Evolutionary conservation across 2,888 invertebrate species (phyloP), one percentile per base, ranked within the genome.

Genomic region (Argynnis bischoffii): DNA sequence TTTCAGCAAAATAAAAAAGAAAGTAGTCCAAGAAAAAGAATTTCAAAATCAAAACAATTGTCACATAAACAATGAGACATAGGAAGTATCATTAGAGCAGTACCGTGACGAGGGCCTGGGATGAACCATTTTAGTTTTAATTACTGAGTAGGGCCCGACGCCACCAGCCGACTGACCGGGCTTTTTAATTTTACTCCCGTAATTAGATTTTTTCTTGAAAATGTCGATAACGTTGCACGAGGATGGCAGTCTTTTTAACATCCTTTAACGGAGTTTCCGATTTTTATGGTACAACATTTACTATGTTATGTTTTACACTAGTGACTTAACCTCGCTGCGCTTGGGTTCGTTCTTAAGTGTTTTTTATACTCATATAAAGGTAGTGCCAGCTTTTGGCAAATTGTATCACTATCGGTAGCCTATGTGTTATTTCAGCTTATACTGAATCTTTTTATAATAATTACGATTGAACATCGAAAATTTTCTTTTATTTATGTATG

Each of bases 151-250:
- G 81, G 78, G 18, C 5, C 21, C 78, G 81, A 77, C 80, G 76
- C 75, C 67, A 68, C 66, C 79, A 76, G 78, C 74, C 76, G 75
- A 78, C 78, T 79, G 79, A 77, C 79, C 78, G 72, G 73, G 70
- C 75, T 75, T 80, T 86, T 86, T 87, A 83, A 88, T 87, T 87
- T 83, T 80, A 81, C 79, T 75, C 82, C 73, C 82, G 77, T 88
- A 86, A 88, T 88, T 87, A 88, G 83, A 86, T 85, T 85, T 85
- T 84, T 75, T 73, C 76, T 73, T 72, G 64, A 57, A 70, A 74
- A 73, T 73, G 73, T 71, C 74, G 70, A 68, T 74, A 69, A 54
- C 70, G 69, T 63, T 67, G 69, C 69, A 55, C 53, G 69, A 55
- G 59, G 65, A 56, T 35, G 35, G 15, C 16, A 46, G 18, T 47